Evolutionary conservation across 1,140 invertebrate genomes (phyloP).

Genomic region (Yoshiicerus persimilis): DNA sequence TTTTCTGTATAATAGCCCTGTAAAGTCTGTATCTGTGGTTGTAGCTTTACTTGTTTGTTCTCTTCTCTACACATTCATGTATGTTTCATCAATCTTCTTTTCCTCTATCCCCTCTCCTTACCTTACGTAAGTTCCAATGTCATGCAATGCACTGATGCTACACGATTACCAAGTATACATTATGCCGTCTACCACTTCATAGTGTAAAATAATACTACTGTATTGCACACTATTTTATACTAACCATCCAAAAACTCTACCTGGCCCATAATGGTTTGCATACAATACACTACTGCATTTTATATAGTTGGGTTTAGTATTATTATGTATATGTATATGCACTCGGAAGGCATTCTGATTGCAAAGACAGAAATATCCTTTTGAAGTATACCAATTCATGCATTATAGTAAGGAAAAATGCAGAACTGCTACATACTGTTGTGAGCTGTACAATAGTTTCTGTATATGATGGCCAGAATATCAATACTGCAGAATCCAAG

Average conservation of each 20-base stretch:
- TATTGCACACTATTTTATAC: too few relatives aligned
- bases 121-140: neutral
- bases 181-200: neutral
- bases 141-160: neutral
- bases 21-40: neutral
- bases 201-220: neutral
- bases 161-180: neutral
- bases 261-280: neutral
- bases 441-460: too few relatives aligned
- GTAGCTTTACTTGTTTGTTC: neutral
- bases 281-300: neutral
- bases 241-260: too few relatives aligned
- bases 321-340: neutral
- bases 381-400: too few relatives aligned
- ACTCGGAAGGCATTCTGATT: neutral
- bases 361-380: neutral
- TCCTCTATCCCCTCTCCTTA: neutral
- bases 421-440: neutral
- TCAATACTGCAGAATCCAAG: neutral
- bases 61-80: neutral
- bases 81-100: constrained; percentile 4
- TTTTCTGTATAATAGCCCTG: neutral
- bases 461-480: neutral
- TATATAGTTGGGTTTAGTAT: neutral
- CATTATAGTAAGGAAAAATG: neutral